Percentiles rank a stretch among this genome's conserved stretches.
Evolutionary conservation across 2,797 vertebrate genomes (phyloP).

Genomic region (Acomys russatus): DNA sequence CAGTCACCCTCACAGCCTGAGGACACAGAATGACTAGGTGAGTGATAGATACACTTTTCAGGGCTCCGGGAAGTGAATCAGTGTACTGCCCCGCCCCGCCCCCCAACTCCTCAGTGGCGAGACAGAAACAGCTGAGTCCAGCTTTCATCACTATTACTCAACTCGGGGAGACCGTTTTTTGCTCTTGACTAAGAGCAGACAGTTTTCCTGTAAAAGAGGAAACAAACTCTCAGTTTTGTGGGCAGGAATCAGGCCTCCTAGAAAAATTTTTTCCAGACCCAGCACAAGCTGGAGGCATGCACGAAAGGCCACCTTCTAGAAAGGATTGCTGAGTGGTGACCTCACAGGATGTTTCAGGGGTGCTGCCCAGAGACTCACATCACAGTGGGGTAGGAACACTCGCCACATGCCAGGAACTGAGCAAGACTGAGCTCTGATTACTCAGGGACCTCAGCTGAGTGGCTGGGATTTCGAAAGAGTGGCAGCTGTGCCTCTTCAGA

Average conservation of each 20-base stretch:
- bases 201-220: conserved; percentile 65
- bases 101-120: neutral
- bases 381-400: neutral
- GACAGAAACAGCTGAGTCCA: neutral
- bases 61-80: neutral
- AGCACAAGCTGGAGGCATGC: accelerated
- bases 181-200: conserved; percentile 58
- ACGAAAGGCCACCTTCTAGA: neutral
- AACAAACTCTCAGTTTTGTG: conserved; percentile 61
- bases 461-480: conserved; percentile 62
- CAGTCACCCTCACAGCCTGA: neutral
- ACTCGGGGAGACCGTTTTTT: neutral
- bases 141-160: conserved; percentile 58
- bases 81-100: neutral
- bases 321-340: neutral
- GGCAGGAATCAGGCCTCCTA: neutral
- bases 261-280: neutral
- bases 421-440: conserved; percentile 55
- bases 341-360: neutral
- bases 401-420: conserved; percentile 24
- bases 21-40: neutral
- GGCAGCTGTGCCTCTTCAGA: conserved; percentile 19
- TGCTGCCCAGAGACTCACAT: neutral
- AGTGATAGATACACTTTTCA: neutral
- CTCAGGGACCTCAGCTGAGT: neutral